Evolutionary conservation across 2,113 vertebrate genomes (phyloP), one percentile per base, ranked within the genome.

Genomic region (Apteryx owenii): DNA sequence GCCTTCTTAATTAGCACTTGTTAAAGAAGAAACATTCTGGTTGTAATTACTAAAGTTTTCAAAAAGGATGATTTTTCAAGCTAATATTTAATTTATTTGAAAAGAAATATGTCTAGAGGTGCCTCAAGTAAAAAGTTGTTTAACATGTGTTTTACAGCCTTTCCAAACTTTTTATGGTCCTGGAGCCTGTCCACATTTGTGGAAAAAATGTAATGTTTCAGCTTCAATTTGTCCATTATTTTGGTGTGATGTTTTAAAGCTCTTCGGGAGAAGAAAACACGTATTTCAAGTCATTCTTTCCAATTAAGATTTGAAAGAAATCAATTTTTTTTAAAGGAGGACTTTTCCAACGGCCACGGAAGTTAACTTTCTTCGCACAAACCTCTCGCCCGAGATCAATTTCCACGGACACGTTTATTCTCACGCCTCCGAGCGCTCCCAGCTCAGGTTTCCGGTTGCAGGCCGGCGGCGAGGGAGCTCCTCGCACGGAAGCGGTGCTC

Each of bases 101-200:
- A 83, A 94, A 78, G 46, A 93, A 92, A 42, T 84, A 46, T 48
- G 96, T 94, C 86, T 86, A 78, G 85, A 93, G 77, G 95, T 94
- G 88, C 76, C 95, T 92, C 96, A 81, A 96, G 85, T 92, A 29
- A 91, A 72, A 79, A 93, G 92, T 79, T 68, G 51, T 92, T 95
- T 75, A 93, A 95, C 88, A 91, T 89, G 77, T 94, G 92, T 94
- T 97, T 89, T 96, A 92, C 83, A 96, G 90, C 60, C 83, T 76
- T 75, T 90, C 90, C 85, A 95, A 90, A 70, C 69, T 81, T 78
- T 96, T 97, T 94, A 96, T 36, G 70, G 64, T 28, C 77, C 90
- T 97, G 90, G 94, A 95, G 38, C 62, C 75, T 7, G 42, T 92
- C 94, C 95, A 97, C 77, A 82, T 87, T 85, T 93, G 75, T 81